Conservation (phyloP, 2,888 invertebrate genomes). For the Sthenelais limicola region DNA sequence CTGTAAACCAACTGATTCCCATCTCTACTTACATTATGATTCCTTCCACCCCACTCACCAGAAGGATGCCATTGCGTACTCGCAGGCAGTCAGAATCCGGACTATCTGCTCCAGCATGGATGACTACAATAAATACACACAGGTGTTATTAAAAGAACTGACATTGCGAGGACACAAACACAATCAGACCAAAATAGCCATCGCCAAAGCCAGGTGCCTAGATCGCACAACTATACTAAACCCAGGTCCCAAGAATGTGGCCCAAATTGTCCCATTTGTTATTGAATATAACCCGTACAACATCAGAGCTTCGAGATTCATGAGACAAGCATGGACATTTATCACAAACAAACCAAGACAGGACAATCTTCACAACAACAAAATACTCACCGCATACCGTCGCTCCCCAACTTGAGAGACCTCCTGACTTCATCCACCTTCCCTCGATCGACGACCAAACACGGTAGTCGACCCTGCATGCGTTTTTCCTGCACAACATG, state of each 20-base stretch:
- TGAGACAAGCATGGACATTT: not conserved
- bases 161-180: not conserved
- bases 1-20: not conserved
- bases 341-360: not conserved
- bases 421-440: not conserved
- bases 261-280: conserved; percentile 3
- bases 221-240: not conserved
- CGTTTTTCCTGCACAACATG: not conserved
- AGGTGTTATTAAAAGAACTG: not conserved
- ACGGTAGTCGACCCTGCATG: not conserved
- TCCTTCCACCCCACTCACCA: conserved; percentile 1
- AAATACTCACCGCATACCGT: not conserved
- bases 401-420: conserved; percentile 2
- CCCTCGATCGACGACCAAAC: not conserved
- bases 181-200: not conserved
- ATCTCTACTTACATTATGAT: not conserved
- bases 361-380: not conserved
- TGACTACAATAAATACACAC: not conserved
- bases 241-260: not conserved
- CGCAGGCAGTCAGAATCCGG: not conserved
- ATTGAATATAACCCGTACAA: not conserved
- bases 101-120: not conserved
- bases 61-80: not conserved
- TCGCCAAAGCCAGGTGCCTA: not conserved
- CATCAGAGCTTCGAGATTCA: not conserved